Base-by-base conservation (phyloP, 1,140 invertebrate species). In the Pseudomyrmex flavicornis region DNA sequence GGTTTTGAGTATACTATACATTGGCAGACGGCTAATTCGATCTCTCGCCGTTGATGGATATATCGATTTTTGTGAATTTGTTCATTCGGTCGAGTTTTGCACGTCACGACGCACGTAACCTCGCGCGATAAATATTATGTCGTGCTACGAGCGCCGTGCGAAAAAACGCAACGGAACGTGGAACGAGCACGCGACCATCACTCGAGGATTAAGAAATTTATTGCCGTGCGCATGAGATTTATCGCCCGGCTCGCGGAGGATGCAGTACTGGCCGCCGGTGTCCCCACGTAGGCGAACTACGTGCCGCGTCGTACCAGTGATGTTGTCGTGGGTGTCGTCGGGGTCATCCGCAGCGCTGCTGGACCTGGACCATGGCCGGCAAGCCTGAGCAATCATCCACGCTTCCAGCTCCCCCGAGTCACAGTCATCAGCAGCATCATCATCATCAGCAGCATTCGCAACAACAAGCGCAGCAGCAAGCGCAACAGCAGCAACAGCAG, bases 281-380 rank as follows among this genome's bases (percentile, higher is more conserved):
- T 91, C 92, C 90, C 76, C 82, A 88, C 88, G 91, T 92, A 91
- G 93, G 91, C 91, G 91, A 91, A 87, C 92, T 92, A 92, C 92
- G 92, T 92, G 91, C 74, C 54, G 72, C 76, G 76, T 80, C 92
- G 92, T 94, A 90, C 93, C 92, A 94, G 94, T 94, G 92, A 94
- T 94, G 93, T 93, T 93, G 93, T 92, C 93, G 92, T 91, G 92
- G 93, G 91, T 93, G 93, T 92, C 93, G 92, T 92, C 93, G 93
- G 91, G 92, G 93, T 91, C 90, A 91, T 91, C 91, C 92, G 91
- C 91, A 92, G 87, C 91, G 89, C 93, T 93, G 93, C 93, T 94
- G 93, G 93, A 94, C 93, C 93, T 93, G 93, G 94, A 95, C 92
- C 91, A 94, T 95, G 94, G 94, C 94, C 92, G 94, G 94, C 93